Base-by-base conservation (phyloP, 2,888 invertebrate genomes). In the Baccha elongata region DNA sequence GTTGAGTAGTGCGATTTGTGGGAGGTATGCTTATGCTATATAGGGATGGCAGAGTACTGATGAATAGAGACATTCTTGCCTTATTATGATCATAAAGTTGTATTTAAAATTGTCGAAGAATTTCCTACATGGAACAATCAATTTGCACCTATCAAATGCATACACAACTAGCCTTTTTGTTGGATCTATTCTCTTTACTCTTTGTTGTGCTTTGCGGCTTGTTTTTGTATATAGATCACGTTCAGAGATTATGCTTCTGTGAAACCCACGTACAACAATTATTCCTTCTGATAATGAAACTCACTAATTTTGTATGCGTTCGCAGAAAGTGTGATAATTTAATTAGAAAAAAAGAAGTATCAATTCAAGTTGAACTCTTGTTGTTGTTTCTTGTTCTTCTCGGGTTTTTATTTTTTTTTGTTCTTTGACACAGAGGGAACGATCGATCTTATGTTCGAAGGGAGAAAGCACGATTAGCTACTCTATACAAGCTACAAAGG, bases 241-340 rank as follows among this genome's bases (percentile, higher is more conserved):
- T 67, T 46, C 13, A 40, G 35, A 46, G 74, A 69, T 80, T 50
- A 23, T 71, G 46, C 46, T 69, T 50, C 35, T 42, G 32, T 6
- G 5, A 64, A 71, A 35, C 26, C 53, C 73, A 67, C 67, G 67
- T 79, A 73, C 42, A 37, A 15, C n/a, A n/a, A 26, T 26, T 40
- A 44, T 7, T 53, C 19, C 4, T 32, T 32, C 8, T 53, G 52
- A 62, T 29, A 35, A 52, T 35, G 21, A 26, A 40, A 19, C 10
- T 17, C 32, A 32, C 26, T n/a, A 46, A 44, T 46, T 42, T 58
- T 71, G 64, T n/a, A 46, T 72, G 46, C 50, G 48, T 35, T 74
- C 69, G 74, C 80, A 69, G 23, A 80, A 80, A 65, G 19, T 65
- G 65, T n/a, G 44, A 52, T 62, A 52, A 60, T 29, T 37, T 23